These are phyloP conservation scores for Dusona sp. DNA, from an alignment of 2,888 invertebrate species.

Conservation along the genomic window DNA sequence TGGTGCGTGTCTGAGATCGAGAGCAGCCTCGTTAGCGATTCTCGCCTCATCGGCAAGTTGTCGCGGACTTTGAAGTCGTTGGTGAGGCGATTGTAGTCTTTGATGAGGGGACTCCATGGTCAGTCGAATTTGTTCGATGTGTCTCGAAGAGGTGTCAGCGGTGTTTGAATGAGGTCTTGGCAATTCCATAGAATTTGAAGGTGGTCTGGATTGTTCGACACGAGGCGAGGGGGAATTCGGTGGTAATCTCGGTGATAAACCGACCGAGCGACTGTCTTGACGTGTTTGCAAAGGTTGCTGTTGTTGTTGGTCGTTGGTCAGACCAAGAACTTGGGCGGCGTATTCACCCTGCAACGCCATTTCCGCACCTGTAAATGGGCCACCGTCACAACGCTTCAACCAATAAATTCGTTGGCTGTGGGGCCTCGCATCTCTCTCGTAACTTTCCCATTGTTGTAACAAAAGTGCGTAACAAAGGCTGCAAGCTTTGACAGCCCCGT, in stretches of 20 bases:
- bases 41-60: slow-evolving; percentile 79
- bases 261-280: slow-evolving; percentile 78
- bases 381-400: slow-evolving; percentile 96
- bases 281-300: slow-evolving; percentile 69
- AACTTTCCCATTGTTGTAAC: slow-evolving; percentile 96
- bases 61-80: slow-evolving; percentile 81
- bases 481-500: slow-evolving; percentile 90
- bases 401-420: slow-evolving; percentile 95
- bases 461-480: slow-evolving; percentile 94
- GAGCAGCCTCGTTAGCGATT: slow-evolving; percentile 79
- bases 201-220: slow-evolving; percentile 79
- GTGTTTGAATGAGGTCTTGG: slow-evolving; percentile 80
- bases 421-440: slow-evolving; percentile 94
- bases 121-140: slow-evolving; percentile 80
- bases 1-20: slow-evolving; percentile 82
- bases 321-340: slow-evolving; percentile 94
- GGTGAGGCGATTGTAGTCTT: slow-evolving; percentile 81
- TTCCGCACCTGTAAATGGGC: slow-evolving; percentile 95
- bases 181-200: slow-evolving; percentile 80
- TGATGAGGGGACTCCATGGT: slow-evolving; percentile 83
- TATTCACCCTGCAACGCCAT: slow-evolving; percentile 96
- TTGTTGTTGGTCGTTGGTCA: slow-evolving; percentile 87
- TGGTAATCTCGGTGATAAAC: slow-evolving; percentile 81
- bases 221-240: slow-evolving; percentile 80
- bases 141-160: slow-evolving; percentile 78